Conservation (phyloP, 2,797 vertebrate genomes). For the Caiman crocodilus region DNA sequence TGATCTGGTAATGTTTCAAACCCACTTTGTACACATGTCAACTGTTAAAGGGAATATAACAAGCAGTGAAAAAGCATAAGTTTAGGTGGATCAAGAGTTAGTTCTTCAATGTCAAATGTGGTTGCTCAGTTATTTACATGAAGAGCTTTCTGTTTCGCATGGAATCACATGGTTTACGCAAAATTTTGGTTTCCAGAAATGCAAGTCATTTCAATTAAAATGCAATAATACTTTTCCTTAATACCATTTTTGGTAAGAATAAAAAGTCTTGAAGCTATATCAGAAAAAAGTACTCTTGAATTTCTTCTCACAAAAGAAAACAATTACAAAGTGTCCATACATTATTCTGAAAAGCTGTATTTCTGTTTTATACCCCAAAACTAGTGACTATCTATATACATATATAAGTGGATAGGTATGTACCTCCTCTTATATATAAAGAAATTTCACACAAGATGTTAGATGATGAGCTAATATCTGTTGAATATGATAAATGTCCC, state of each 20-base stretch:
- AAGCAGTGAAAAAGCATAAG: background rate
- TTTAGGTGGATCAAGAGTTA: fast-evolving
- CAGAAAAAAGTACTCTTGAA: background rate
- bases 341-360: background rate
- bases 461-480: conserved; percentile 40
- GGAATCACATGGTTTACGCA: background rate
- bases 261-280: background rate
- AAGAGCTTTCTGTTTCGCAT: fast-evolving
- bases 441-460: background rate
- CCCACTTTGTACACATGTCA: background rate
- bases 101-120: background rate
- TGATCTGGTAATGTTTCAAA: background rate
- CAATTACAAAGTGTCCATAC: background rate
- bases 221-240: background rate
- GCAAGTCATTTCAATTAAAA: background rate
- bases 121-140: background rate
- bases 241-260: background rate
- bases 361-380: background rate
- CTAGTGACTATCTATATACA: background rate
- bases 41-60: background rate
- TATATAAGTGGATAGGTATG: background rate
- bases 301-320: background rate
- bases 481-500: conserved; percentile 40
- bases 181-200: background rate
- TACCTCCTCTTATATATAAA: background rate